phyloP scores from a whole-genome alignment of 2,888 invertebrate genomes.

The Macrophya annulata region DNA sequence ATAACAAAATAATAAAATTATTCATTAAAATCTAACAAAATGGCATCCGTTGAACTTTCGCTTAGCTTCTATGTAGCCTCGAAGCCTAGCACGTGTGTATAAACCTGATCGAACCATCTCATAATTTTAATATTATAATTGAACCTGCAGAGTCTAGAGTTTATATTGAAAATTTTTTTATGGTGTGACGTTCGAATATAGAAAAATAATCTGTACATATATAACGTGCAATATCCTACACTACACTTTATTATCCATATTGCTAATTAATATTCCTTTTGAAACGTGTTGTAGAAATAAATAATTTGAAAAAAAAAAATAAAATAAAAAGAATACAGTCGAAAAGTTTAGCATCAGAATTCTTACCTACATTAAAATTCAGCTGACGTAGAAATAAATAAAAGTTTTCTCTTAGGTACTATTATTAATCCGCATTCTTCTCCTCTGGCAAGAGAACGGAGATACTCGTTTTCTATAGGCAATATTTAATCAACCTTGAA shows the following conservation, averaged over 20 bases:
- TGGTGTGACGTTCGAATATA: not conserved
- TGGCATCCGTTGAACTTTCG: constrained; percentile 5
- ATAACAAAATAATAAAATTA: not conserved
- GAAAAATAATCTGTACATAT: not conserved
- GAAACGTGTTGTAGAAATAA: not conserved
- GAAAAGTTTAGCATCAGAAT: not conserved
- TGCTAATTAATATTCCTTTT: not conserved
- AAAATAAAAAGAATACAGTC: not conserved
- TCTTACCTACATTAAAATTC: not conserved
- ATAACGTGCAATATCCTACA: not conserved
- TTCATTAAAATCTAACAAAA: not conserved
- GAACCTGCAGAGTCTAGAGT: not conserved
- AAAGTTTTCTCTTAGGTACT: not conserved
- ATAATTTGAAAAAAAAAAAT: not conserved
- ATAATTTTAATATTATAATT: not conserved
- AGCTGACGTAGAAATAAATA: not conserved
- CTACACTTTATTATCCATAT: not conserved
- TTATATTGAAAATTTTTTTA: not conserved
- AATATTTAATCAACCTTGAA: constrained; percentile 21
- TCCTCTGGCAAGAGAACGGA: not conserved
- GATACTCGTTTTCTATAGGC: not conserved
- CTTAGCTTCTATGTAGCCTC: not conserved
- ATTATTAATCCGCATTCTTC: constrained; percentile 12
- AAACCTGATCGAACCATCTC: constrained; percentile 4
- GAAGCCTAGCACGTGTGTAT: not conserved